phyloP scores from a whole-genome alignment of 2,113 vertebrate genomes.

The Hydrolagus affinis region DNA sequence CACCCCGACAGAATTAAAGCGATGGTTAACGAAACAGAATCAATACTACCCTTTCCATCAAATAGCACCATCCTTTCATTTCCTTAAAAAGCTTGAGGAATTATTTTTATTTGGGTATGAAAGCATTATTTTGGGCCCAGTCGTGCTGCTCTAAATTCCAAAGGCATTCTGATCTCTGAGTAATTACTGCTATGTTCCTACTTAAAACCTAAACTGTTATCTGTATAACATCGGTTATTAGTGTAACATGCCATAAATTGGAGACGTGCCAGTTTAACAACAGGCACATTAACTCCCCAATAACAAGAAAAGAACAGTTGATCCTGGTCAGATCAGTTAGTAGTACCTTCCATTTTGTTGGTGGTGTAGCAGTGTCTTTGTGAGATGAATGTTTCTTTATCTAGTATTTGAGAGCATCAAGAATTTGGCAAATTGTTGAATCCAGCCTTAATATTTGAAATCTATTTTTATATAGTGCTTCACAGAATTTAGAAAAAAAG shows the following conservation, averaged over 20 bases:
- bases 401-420: too few species aligned
- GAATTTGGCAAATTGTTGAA: too few species aligned
- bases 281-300: too few species aligned
- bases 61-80: not conserved
- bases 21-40: not conserved
- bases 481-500: too few species aligned
- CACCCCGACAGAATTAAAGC: not conserved
- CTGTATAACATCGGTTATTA: not conserved
- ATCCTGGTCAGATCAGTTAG: too few species aligned
- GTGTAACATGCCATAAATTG: not conserved
- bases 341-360: too few species aligned
- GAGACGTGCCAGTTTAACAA: not conserved
- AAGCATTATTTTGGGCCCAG: not conserved
- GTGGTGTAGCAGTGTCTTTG: too few species aligned
- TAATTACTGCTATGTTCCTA: constrained; percentile 1
- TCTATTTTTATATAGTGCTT: too few species aligned
- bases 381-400: too few species aligned
- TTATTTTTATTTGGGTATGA: not conserved
- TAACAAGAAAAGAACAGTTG: too few species aligned
- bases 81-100: not conserved
- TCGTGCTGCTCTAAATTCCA: not conserved
- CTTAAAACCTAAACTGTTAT: constrained; percentile 7
- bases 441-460: too few species aligned
- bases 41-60: not conserved
- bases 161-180: not conserved